phyloP scores from a whole-genome alignment of 2,797 vertebrate species.

The Ctenopoma multispine region DNA sequence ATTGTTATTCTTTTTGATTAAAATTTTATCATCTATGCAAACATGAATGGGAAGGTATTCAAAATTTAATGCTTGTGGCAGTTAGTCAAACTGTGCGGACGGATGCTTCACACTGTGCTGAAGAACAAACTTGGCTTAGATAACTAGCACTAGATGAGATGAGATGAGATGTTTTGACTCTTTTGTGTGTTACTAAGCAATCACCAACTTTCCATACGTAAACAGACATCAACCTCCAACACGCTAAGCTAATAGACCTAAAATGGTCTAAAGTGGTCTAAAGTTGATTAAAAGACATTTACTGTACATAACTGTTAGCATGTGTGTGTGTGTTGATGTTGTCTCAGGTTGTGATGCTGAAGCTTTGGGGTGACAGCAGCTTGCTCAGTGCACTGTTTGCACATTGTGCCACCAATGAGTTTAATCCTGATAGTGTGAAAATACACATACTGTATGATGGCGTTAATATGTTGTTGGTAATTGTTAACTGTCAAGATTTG shows the following conservation, averaged over 20 bases:
- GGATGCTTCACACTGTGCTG: constrained; percentile 19
- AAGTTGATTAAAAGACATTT: no score
- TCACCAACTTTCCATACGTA: neutral
- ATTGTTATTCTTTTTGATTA: constrained; percentile 61
- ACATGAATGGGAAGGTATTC: constrained; percentile 33
- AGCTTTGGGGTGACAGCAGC: neutral
- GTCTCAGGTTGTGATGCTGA: neutral
- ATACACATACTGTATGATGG: neutral
- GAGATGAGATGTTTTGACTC: no score
- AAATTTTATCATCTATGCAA: constrained; percentile 54
- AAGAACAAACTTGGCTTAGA: constrained; percentile 9
- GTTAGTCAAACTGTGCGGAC: constrained; percentile 20
- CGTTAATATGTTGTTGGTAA: neutral
- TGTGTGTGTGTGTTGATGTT: no score
- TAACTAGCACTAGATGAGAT: constrained; percentile 1
- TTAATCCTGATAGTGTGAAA: neutral
- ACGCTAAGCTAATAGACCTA: no score
- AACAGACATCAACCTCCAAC: no score
- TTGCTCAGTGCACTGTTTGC: neutral
- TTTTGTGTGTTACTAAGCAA: constrained; percentile 2
- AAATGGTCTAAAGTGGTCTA: no score
- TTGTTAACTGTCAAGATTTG: neutral
- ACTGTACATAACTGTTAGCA: no score
- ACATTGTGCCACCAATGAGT: neutral
- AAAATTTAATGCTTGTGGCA: constrained; percentile 54